Base-by-base conservation (phyloP, 2,888 invertebrate species). In the Agrochola lota region DNA sequence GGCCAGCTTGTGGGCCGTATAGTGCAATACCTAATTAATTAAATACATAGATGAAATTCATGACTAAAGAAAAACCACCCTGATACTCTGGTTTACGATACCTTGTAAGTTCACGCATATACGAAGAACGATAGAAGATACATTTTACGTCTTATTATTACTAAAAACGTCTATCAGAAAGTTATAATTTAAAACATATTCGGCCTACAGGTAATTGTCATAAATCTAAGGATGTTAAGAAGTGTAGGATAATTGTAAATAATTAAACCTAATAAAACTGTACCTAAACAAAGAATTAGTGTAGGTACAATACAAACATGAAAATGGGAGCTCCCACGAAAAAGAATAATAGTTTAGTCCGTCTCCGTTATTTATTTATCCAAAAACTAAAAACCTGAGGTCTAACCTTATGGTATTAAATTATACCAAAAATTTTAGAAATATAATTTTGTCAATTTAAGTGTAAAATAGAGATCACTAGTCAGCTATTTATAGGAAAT, bases 361-460 rank as follows among this genome's bases (percentile, higher is more conserved):
- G 60, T 72, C 70, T 73, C 43, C 63, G 35, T 62, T 35, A 35
- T 35, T 64, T 26, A 55, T 66, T 63, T 62, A 62, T 62, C 43
- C 67, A 40, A 67, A 70, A 74, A 52, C 40, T 72, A 46, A 63
- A 68, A 68, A 57, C 26, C 46, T 49, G 30, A 68, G 78, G 85
- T 84, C 12, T 71, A 62, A 84, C 84, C 84, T 67, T 66, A 23
- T 46, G 64, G 46, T 71, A 68, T 62, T 40, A 12, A 59, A 76
- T 80, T 71, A 55, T 82, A 88, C 87, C 82, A 87, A 86, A 86
- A 70, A 68, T 68, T 71, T 0, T 69, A 81, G 64, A 70, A 74
- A 63, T 85, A 86, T 77, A 77, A 80, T 81, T 80, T 74, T 67
- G 87, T 88, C 87, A 83, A 87, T 87, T 85, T 86, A 77, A 81